Evolutionary conservation across 1,140 invertebrate genomes (phyloP).

Genomic region (Drosophila albomicans): DNA sequence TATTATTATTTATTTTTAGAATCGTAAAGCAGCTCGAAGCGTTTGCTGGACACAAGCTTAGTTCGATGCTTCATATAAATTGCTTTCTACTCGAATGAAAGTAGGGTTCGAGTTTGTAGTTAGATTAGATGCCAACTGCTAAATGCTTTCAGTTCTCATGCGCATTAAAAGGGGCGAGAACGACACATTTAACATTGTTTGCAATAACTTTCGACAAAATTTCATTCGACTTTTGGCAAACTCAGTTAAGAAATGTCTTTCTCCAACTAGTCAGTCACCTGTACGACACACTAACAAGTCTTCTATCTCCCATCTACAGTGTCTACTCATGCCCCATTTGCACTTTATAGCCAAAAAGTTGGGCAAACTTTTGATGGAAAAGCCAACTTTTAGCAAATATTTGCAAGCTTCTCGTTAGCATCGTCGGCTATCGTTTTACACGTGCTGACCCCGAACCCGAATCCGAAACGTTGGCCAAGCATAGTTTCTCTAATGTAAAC

Average conservation of each 20-base stretch:
- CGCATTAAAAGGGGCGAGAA: not conserved
- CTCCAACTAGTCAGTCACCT: not conserved
- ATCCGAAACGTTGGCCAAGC: not conserved
- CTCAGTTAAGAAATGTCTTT: not conserved
- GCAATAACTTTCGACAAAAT: not conserved
- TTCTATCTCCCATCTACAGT: not conserved
- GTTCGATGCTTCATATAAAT: conserved; percentile 35
- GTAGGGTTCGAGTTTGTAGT: not conserved
- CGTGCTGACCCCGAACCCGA: not conserved
- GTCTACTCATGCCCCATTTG: conserved; percentile 10
- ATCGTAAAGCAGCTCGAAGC: conserved; percentile 19
- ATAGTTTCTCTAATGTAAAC: conserved; percentile 47
- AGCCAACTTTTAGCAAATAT: conserved; percentile 68
- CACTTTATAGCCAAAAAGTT: conserved; percentile 23
- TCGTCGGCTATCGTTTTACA: conserved; percentile 58
- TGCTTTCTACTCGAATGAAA: conserved; percentile 12
- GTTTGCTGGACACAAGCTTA: conserved; percentile 25
- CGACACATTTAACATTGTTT: not conserved
- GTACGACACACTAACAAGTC: not conserved
- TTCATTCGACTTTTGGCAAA: not conserved
- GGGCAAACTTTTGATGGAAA: conserved; percentile 40
- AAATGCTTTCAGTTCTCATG: not conserved
- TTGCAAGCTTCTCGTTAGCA: conserved; percentile 57
- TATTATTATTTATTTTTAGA: conserved; percentile 55
- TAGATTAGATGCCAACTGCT: not conserved